Base-by-base conservation (phyloP, 2,797 vertebrate genomes). In the Pangasius krempfi region DNA sequence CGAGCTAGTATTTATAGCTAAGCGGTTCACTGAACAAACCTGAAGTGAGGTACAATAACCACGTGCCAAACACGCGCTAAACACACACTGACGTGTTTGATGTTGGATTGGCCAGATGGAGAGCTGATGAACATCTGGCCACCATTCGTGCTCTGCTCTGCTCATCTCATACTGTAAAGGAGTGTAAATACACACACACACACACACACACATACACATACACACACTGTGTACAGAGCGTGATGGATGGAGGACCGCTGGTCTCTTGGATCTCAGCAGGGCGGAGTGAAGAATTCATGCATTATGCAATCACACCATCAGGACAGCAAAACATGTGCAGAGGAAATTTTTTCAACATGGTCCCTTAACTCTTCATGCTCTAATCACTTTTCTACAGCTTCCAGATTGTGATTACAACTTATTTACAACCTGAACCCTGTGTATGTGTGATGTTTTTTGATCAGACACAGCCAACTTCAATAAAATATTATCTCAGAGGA, bases 11-110 rank as follows among this genome's bases (percentile, higher is more conserved):
- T 84, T 47, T 66, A 66, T 14, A 50, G 27, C 62, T 30, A 40
- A 66, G 44, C 7, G 25, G 25, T 66, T 84, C 60, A 84, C 60
- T 22, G 44, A 83, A 84, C 82, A 84, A 84, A 50, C 82, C 27
- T 30, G 14, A 68, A 64, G 60, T 25, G 62, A 64, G 82, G 8
- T 66, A 52, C 25, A 84, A 44, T 64, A 7, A 64, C 22, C 58
- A 47, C 81, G 47, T 8, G 58, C 44, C 40, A 33, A 66, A 62
- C 40, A 84, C 62, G 12, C 44, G 60, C 40, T 9, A 27, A 84
- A 84, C 37, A 84, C 52, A 22, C 81, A 84, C 82, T 84, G 60
- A 50, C 1, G 1, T 30, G 40, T 84, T 84, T 66, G 82, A 66
- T 47, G 44, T 84, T 2, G 40, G 62, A 66, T 30, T 27, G 27